Conservation (phyloP, 2,113 vertebrate species). For the Steatornis caripensis region DNA sequence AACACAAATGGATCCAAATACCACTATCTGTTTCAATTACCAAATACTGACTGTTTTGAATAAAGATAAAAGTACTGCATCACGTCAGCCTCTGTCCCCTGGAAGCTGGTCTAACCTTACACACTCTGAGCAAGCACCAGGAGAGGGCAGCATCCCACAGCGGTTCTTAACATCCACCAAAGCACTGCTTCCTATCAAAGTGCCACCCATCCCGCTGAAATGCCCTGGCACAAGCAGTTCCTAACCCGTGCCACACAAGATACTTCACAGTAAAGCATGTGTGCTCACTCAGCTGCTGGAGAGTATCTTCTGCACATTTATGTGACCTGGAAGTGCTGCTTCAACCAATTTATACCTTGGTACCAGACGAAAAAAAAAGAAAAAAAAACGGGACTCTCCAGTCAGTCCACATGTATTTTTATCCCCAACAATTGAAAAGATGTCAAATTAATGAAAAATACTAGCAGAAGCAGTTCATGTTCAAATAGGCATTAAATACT, state of each 20-base stretch:
- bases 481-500: neutral
- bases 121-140: neutral
- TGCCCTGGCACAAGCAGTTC: neutral
- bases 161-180: neutral
- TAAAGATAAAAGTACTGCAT: neutral
- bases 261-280: neutral
- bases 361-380: neutral
- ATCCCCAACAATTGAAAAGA: neutral
- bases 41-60: neutral
- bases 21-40: neutral
- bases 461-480: neutral
- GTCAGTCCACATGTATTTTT: neutral
- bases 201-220: neutral
- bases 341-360: neutral
- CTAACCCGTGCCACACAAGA: neutral
- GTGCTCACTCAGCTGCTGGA: neutral
- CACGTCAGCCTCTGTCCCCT: neutral
- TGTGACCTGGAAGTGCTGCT: neutral
- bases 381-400: neutral
- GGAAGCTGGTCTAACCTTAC: too few species aligned
- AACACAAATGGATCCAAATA: neutral
- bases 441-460: neutral
- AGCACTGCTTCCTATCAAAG: neutral
- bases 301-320: neutral
- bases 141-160: neutral